These are phyloP conservation scores for Marmota monax DNA, from an alignment of 2,113 vertebrate genomes.

Conservation along the genomic window DNA sequence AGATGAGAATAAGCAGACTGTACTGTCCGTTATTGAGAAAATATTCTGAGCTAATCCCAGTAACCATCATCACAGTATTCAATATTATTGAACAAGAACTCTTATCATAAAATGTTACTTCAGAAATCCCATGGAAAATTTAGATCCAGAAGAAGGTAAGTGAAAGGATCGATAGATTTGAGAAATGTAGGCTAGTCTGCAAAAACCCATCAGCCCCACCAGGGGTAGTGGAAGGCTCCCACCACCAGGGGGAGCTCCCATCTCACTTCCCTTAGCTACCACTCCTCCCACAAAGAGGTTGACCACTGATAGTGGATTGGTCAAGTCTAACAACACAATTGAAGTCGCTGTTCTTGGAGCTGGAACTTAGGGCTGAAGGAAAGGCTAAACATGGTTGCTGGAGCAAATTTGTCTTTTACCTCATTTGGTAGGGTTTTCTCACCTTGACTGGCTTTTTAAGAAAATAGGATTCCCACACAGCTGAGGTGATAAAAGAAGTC, in stretches of 20 bases:
- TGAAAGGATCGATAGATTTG: not conserved
- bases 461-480: not conserved
- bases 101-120: conserved; percentile 8
- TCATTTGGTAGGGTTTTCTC: not conserved
- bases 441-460: not conserved
- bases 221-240: not conserved
- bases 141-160: not conserved
- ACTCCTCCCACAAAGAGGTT: not conserved
- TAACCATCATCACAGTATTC: not conserved
- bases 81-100: conserved; percentile 27
- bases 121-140: not conserved
- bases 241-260: conserved; percentile 76
- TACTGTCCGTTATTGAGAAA: conserved; percentile 43
- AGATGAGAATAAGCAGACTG: conserved; percentile 5
- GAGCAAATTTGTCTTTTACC: not conserved
- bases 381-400: not conserved
- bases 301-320: not conserved
- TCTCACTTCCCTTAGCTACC: conserved; percentile 30
- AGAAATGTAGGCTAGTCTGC: not conserved
- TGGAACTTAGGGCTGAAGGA: not conserved
- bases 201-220: not conserved
- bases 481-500: not conserved
- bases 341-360: not conserved
- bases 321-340: not conserved
- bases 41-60: conserved; percentile 39